These are phyloP conservation scores for Podarcis muralis DNA, from an alignment of 2,113 vertebrate genomes.

Conservation along the genomic window DNA sequence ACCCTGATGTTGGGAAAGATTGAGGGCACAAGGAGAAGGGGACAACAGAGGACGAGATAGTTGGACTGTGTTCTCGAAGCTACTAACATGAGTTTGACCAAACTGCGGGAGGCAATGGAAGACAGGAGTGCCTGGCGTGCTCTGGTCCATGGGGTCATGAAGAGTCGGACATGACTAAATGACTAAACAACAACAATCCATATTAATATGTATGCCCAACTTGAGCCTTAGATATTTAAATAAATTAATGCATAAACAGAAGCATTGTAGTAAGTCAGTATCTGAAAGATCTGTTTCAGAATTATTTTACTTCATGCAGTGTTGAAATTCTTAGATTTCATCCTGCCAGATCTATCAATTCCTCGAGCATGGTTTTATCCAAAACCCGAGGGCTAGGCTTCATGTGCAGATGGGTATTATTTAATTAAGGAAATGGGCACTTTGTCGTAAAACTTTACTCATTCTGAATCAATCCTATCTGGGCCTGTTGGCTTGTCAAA, in stretches of 20 bases:
- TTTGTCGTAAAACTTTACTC: constrained; percentile 6
- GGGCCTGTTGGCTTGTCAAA: neutral
- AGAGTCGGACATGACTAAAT: no score
- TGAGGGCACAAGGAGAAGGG: no score
- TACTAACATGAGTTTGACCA: no score
- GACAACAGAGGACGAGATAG: no score
- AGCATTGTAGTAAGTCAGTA: neutral
- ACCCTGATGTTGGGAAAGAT: no score
- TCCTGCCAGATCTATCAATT: neutral
- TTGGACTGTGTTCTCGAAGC: no score
- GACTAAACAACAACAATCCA: no score
- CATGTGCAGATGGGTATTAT: neutral
- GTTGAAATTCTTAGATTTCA: neutral
- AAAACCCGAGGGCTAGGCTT: constrained; percentile 22
- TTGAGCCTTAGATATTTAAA: neutral
- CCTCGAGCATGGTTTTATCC: neutral
- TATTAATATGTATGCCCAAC: neutral
- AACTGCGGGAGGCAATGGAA: no score
- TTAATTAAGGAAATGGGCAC: constrained; percentile 2
- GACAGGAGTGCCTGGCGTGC: no score
- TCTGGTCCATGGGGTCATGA: no score
- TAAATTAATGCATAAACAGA: neutral
- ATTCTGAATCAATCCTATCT: constrained; percentile 15
- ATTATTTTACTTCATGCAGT: neutral
- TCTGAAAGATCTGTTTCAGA: constrained; percentile 21